phyloP scores from a whole-genome alignment of 2,113 vertebrate genomes.

The Mustela lutreola region DNA sequence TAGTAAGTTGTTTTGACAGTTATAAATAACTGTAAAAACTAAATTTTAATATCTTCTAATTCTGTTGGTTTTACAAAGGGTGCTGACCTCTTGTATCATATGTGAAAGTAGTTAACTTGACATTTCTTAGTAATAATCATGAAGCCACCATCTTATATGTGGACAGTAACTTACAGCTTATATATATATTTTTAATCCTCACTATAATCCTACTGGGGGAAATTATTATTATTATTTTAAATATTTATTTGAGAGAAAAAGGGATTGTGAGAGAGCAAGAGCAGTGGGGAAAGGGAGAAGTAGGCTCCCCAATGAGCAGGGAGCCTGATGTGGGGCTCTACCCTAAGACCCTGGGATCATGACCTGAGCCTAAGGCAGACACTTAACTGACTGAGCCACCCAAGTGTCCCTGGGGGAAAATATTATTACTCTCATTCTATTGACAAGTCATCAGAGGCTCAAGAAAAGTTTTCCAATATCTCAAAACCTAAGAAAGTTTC shows the following conservation, averaged over 20 bases:
- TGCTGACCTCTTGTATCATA: not conserved
- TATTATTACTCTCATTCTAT: not conserved
- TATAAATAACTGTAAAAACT: not conserved
- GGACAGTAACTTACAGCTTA: not conserved
- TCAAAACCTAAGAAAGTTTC: constrained; percentile 20
- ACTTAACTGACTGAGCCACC: not conserved
- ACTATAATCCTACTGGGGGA: not conserved
- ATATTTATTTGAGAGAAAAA: not conserved
- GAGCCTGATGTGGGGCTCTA: not conserved
- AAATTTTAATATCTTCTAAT: not conserved
- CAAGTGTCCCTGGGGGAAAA: not conserved
- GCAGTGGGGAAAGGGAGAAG: not conserved
- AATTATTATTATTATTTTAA: not conserved
- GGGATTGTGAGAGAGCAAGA: not conserved
- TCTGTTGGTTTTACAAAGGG: not conserved
- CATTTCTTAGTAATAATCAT: not conserved
- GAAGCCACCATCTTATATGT: not conserved
- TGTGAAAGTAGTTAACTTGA: not conserved
- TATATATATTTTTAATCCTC: not conserved
- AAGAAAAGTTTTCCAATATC: not conserved
- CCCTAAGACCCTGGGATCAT: not conserved
- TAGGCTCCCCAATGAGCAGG: not conserved
- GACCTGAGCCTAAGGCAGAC: not conserved
- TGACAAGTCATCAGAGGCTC: not conserved
- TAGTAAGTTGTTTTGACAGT: not conserved